Evolutionary conservation across 2,113 vertebrate genomes (phyloP).

Genomic region (Lamprologus sp.): DNA sequence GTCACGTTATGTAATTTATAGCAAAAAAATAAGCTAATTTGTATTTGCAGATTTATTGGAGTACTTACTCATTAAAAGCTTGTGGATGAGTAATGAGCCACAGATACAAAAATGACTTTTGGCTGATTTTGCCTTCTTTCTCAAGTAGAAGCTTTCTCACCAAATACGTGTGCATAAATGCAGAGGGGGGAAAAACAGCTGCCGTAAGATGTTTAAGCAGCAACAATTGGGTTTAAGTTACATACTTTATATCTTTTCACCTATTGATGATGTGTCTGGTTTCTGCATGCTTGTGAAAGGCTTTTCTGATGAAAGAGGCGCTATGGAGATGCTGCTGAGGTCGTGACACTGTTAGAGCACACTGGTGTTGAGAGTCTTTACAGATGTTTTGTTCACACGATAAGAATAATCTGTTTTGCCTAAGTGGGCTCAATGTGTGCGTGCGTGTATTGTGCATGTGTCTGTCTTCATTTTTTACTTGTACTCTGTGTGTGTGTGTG

Average conservation of each 20-base stretch:
- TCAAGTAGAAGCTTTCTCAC: background rate
- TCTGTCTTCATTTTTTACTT: background rate
- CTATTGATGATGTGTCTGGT: background rate
- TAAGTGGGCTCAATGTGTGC: conserved; percentile 55
- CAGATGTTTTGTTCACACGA: conserved; percentile 62
- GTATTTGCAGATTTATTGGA: background rate
- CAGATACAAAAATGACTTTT: background rate
- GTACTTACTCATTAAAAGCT: background rate
- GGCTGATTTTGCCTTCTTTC: background rate
- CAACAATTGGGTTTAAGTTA: background rate
- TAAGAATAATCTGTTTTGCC: conserved; percentile 79
- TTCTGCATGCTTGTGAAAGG: background rate
- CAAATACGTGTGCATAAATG: background rate
- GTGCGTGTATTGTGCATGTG: background rate
- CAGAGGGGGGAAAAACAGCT: background rate
- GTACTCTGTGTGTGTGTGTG: background rate
- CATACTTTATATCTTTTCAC: background rate
- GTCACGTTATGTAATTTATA: background rate
- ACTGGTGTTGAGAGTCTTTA: conserved; percentile 18
- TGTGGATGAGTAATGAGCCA: background rate
- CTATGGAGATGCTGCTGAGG: background rate
- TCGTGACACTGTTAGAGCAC: conserved; percentile 29
- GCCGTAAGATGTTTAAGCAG: background rate
- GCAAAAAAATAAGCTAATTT: background rate
- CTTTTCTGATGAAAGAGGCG: conserved; percentile 20